Conservation (phyloP, 2,113 vertebrate species). For the Salvelinus sp. region DNA sequence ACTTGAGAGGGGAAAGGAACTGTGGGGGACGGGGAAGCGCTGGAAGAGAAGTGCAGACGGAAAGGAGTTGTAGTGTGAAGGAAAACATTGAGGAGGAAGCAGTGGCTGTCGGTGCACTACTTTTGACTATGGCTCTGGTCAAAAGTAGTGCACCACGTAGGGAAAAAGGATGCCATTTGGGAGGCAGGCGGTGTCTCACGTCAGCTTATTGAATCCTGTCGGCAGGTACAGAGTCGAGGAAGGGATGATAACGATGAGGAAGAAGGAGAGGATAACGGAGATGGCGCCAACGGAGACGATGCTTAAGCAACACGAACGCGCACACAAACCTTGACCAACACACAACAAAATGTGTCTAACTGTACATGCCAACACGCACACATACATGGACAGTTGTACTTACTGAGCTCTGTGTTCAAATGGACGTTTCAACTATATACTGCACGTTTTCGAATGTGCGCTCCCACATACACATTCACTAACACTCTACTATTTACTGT, state of each 20-base stretch:
- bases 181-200: no score
- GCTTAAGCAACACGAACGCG: slow-evolving; percentile 41
- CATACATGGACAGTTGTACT: neutral
- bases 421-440: no score
- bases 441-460: no score
- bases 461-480: neutral
- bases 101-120: neutral
- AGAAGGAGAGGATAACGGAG: slow-evolving; percentile 58
- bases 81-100: no score
- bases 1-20: neutral
- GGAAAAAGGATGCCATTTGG: no score
- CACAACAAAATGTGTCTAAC: neutral
- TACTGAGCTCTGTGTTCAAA: no score
- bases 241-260: slow-evolving; percentile 71
- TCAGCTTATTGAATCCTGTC: neutral
- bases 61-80: no score
- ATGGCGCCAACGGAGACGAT: slow-evolving; percentile 64
- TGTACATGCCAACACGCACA: neutral
- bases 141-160: no score
- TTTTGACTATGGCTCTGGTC: neutral
- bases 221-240: slow-evolving; percentile 60
- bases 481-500: neutral
- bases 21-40: neutral
- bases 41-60: neutral
- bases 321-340: neutral